Evolutionary conservation across 2,888 invertebrate genomes (phyloP).

Genomic region (Acleris literana): DNA sequence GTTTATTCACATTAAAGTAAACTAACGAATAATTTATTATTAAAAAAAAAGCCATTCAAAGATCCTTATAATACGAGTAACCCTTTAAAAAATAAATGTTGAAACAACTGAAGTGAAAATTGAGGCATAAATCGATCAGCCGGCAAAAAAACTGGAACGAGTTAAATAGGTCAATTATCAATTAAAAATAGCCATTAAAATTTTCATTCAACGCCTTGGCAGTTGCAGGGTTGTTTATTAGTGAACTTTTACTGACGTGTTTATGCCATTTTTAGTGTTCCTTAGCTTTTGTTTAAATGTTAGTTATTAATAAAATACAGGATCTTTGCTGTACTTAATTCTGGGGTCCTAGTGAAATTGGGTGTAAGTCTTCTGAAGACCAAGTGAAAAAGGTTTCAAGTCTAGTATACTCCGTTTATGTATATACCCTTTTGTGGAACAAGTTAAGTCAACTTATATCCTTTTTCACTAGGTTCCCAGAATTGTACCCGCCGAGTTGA

Average conservation of each 20-base stretch:
- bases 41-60: background rate
- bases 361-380: no score
- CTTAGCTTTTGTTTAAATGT: background rate
- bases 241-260: constrained; percentile 4
- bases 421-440: no score
- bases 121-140: constrained; percentile 13
- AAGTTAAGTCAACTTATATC: no score
- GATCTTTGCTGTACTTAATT: no score
- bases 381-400: no score
- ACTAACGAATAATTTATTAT: background rate
- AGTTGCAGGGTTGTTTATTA: constrained; percentile 32
- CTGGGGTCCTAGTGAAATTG: no score
- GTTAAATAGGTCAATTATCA: constrained; percentile 30
- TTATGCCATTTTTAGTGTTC: constrained; percentile 20
- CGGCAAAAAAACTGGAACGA: constrained; percentile 15
- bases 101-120: constrained; percentile 7
- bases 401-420: no score
- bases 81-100: background rate
- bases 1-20: no score
- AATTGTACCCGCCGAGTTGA: no score
- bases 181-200: constrained; percentile 33
- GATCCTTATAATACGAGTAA: background rate
- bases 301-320: background rate
- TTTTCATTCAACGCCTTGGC: constrained; percentile 10
- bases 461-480: no score